A percentile compares a stretch with the other conserved stretches of the same genome.
Conservation (phyloP, 2,113 vertebrate species). For the Mustela nigripes region DNA sequence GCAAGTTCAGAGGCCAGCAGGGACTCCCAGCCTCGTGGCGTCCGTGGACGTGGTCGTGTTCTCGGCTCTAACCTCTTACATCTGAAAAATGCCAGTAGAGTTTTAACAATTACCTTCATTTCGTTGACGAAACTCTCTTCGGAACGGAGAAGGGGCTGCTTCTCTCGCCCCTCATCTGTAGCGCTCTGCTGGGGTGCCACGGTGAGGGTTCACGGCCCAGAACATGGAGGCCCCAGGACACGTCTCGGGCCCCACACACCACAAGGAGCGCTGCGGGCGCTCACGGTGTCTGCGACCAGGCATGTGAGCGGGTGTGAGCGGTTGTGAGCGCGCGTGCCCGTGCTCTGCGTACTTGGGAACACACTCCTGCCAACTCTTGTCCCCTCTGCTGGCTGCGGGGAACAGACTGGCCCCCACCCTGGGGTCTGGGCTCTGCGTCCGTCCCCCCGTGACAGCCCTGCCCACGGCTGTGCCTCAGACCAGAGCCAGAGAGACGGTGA, state of each 20-base stretch:
- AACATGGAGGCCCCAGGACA: background rate
- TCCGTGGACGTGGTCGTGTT: background rate
- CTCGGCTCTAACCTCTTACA: background rate
- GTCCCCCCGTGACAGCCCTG: constrained; percentile 83
- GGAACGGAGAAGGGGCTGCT: background rate
- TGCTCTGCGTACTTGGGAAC: background rate
- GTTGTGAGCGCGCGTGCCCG: background rate
- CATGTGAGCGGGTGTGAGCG: background rate
- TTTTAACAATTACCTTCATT: background rate
- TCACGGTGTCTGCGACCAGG: background rate
- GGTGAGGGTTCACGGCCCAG: accelerated
- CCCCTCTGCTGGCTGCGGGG: background rate
- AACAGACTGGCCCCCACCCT: accelerated
- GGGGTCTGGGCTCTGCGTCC: constrained; percentile 79
- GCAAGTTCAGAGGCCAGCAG: background rate
- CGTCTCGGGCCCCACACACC: constrained; percentile 1
- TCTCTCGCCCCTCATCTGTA: background rate
- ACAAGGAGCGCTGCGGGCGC: background rate
- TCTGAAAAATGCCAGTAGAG: background rate
- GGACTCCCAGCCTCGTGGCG: background rate
- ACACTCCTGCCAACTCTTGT: accelerated
- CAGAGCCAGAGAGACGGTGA: constrained; percentile 78
- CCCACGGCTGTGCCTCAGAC: constrained; percentile 79
- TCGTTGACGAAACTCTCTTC: no score
- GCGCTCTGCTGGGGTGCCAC: background rate